phyloP scores from a whole-genome alignment of 2,113 vertebrate genomes.

The Plecotus auritus region DNA sequence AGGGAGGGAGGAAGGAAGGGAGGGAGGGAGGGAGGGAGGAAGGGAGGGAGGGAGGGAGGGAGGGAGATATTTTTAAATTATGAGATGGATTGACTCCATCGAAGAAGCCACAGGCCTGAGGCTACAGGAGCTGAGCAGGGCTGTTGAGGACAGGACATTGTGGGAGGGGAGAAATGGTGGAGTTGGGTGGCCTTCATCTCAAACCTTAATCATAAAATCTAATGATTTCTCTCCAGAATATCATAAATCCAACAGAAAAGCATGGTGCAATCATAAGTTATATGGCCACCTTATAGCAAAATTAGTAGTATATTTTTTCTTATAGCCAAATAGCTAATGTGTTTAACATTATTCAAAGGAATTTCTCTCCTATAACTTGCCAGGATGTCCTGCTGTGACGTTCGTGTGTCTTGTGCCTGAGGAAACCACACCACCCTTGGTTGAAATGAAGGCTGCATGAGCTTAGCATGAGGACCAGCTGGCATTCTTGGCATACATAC shows the following conservation, averaged over 20 bases:
- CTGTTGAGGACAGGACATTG: not conserved
- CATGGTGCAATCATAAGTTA: not conserved
- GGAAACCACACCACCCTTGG: not conserved
- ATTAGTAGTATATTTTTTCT: not conserved
- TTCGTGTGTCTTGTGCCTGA: not conserved
- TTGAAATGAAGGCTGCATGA: not conserved
- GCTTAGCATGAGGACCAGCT: not conserved
- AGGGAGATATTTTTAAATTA: not conserved
- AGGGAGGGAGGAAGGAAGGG: too few relatives aligned
- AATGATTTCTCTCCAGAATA: not conserved
- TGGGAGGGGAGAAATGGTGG: not conserved
- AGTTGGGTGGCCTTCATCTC: not conserved
- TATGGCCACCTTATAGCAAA: not conserved
- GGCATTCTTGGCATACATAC: not conserved
- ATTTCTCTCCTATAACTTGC: not conserved
- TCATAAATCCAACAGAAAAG: not conserved
- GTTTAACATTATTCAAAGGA: not conserved
- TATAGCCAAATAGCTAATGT: not conserved
- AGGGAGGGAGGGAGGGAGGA: not conserved
- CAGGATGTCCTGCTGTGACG: not conserved
- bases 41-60: not conserved
- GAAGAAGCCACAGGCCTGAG: not conserved
- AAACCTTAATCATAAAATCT: constrained; percentile 9
- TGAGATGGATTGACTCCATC: not conserved
- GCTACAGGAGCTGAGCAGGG: not conserved